A percentile compares a stretch with the other conserved stretches of the same genome.
Conservation (phyloP, 2,888 invertebrate species). For the Polymixis lichenea region DNA sequence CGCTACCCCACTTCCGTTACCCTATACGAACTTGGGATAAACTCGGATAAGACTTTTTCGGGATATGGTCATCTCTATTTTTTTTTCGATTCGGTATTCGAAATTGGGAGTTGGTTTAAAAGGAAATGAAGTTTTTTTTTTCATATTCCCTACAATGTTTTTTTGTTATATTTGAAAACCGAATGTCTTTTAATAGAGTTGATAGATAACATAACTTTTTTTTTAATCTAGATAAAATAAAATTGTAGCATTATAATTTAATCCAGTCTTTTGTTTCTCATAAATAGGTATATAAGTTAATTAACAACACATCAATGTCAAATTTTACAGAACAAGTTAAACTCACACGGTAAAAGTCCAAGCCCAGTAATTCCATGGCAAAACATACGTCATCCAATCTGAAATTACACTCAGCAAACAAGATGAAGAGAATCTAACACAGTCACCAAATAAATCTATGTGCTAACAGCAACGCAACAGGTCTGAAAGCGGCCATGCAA, state of each 20-base stretch:
- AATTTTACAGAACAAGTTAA: not conserved
- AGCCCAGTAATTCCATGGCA: not conserved
- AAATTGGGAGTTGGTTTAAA: slow-evolving; percentile 16
- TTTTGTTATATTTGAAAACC: not conserved
- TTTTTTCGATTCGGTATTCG: slow-evolving; percentile 19
- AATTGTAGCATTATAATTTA: not conserved
- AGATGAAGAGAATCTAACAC: slow-evolving; percentile 45
- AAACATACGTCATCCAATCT: slow-evolving; percentile 4
- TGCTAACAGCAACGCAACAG: slow-evolving; percentile 62
- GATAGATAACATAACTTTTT: not conserved
- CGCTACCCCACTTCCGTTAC: slow-evolving; percentile 65
- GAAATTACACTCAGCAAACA: slow-evolving; percentile 33
- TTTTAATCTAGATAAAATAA: not conserved
- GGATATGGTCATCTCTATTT: slow-evolving; percentile 65
- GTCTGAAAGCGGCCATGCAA: slow-evolving; percentile 61
- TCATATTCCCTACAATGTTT: too few species aligned
- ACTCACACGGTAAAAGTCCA: too few species aligned
- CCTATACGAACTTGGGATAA: slow-evolving; percentile 80
- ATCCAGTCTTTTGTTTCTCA: not conserved
- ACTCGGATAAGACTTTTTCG: slow-evolving; percentile 84
- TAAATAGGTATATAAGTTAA: not conserved
- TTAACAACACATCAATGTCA: not conserved
- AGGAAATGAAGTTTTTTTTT: not conserved
- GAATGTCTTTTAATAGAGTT: not conserved
- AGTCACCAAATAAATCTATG: slow-evolving; percentile 64